Percentiles rank a stretch among this genome's conserved stretches.
Conservation (phyloP, 2,888 invertebrate species). For the Stenolophus ochropezus region DNA sequence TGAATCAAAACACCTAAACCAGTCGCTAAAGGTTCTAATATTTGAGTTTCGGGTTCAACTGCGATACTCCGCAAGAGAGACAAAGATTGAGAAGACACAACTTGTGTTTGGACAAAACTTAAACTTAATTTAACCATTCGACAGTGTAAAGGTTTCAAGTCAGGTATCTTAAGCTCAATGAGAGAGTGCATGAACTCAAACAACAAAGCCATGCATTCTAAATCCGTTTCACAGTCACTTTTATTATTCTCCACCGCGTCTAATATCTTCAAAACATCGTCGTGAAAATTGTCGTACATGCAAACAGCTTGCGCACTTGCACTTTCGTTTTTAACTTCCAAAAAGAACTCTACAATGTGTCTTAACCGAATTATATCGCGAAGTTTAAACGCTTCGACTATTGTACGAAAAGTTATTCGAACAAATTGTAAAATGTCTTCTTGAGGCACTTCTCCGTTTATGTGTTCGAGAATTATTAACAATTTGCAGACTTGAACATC, state of each 20-base stretch:
- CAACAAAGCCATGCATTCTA: conserved; percentile 74
- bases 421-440: conserved; percentile 73
- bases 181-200: conserved; percentile 75
- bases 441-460: conserved; percentile 74
- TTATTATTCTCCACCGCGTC: conserved; percentile 65
- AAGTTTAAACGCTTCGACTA: conserved; percentile 72
- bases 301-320: conserved; percentile 62
- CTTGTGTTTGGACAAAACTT: conserved; percentile 73
- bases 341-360: conserved; percentile 76
- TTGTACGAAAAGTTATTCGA: conserved; percentile 73
- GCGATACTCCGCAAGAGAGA: conserved; percentile 72
- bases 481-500: conserved; percentile 76
- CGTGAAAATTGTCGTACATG: conserved; percentile 68
- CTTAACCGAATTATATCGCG: conserved; percentile 73
- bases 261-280: conserved; percentile 71
- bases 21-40: conserved; percentile 68
- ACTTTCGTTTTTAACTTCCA: conserved; percentile 73
- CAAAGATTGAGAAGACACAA: conserved; percentile 73
- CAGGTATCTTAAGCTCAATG: conserved; percentile 71
- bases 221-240: conserved; percentile 64
- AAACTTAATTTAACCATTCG: conserved; percentile 72
- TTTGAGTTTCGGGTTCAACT: conserved; percentile 59
- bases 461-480: conserved; percentile 75
- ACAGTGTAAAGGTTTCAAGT: conserved; percentile 71
- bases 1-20: conserved; percentile 72